These are phyloP conservation scores for Tupaia tana DNA, from an alignment of 2,113 vertebrate genomes.

Conservation along the genomic window DNA sequence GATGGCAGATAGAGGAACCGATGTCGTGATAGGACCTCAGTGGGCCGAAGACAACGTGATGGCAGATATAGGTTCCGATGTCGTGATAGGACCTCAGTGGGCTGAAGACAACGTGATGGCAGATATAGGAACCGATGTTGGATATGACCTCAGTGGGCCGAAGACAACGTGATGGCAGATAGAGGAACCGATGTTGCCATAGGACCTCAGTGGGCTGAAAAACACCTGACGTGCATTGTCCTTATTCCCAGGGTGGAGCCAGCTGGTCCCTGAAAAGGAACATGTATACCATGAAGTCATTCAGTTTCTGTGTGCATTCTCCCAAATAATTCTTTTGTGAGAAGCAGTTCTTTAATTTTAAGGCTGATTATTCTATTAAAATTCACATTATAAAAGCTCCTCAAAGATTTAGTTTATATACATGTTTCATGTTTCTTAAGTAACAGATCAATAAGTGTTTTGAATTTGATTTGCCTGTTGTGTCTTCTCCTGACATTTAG, in stretches of 20 bases:
- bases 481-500: neutral
- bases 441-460: neutral
- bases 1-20: no score
- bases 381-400: neutral
- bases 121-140: no score
- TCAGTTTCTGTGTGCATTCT: slow-evolving; percentile 73
- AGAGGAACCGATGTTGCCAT: slow-evolving; percentile 82
- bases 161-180: no score
- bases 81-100: slow-evolving; percentile 79
- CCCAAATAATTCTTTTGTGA: slow-evolving; percentile 62
- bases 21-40: no score
- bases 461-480: slow-evolving; percentile 19
- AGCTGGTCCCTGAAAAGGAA: slow-evolving; percentile 83
- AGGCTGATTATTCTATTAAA: slow-evolving; percentile 26
- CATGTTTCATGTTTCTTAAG: neutral
- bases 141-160: no score
- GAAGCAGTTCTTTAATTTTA: slow-evolving; percentile 64
- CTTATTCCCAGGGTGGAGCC: slow-evolving; percentile 83
- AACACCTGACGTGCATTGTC: slow-evolving; percentile 75
- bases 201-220: slow-evolving; percentile 78
- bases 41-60: no score
- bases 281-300: slow-evolving; percentile 74
- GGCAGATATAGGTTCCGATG: slow-evolving; percentile 84
- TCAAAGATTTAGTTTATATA: neutral
- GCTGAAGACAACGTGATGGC: no score